Conservation (phyloP, 2,797 vertebrate species). For the Hydrolagus colliei region DNA sequence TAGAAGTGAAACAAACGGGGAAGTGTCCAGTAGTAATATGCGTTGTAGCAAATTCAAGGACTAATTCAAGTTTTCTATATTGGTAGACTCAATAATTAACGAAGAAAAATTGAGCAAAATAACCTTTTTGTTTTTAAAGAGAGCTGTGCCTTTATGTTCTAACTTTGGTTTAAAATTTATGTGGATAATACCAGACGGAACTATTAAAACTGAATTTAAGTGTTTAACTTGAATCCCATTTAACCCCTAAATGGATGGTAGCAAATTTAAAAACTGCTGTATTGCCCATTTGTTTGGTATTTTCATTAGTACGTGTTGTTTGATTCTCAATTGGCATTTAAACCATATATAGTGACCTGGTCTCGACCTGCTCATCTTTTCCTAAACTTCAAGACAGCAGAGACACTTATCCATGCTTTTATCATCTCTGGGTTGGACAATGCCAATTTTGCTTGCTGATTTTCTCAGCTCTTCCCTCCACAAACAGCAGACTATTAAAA, state of each 20-base stretch:
- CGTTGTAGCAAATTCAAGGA: background rate
- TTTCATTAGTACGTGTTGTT: no score
- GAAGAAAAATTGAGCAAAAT: background rate
- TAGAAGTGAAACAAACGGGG: background rate
- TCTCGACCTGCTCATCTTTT: no score
- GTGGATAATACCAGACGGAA: background rate
- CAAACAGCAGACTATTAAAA: no score
- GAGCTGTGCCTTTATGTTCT: background rate
- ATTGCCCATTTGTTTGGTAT: background rate
- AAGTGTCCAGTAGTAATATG: background rate
- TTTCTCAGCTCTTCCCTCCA: no score
- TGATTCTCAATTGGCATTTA: no score
- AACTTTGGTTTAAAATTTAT: background rate
- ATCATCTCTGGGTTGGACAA: no score
- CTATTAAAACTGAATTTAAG: background rate
- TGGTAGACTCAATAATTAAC: background rate
- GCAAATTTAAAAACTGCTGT: background rate
- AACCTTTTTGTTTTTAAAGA: background rate
- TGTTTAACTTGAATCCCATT: constrained; percentile 14
- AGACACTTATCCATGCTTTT: no score
- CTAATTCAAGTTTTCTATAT: background rate
- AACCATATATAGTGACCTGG: no score
- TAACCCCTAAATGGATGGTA: constrained; percentile 10
- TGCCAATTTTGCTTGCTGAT: no score
- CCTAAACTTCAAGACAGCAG: no score